Evolutionary conservation across 2,888 invertebrate genomes (phyloP), one percentile per base, ranked within the genome.

Genomic region (Proisotoma minuta): DNA sequence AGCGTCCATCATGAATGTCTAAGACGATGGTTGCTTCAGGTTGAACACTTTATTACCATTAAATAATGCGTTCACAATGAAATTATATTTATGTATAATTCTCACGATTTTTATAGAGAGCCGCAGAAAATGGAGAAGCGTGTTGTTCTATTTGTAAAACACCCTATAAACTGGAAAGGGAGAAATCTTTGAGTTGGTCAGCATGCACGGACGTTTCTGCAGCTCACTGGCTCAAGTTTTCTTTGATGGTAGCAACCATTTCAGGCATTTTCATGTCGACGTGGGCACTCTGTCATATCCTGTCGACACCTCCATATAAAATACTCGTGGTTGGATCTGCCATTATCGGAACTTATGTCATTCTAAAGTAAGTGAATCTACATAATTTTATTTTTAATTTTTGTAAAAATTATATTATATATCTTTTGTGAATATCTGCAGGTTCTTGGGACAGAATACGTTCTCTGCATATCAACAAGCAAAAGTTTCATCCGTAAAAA

Each of bases 1-100:
- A 88, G 87, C 28, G 93, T 93, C 54, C 92, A 94, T 79, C 91
- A 94, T 77, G 90, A 93, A 77, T 93, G 94, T 77, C 82, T 94
- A 59, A 83, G 90, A 65, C 84, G 89, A 66, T 93, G 93, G 93
- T 84, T 94, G 1, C 87, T 92, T 58, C 92, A 93, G 83, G 91
- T 88, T 75, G 68, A 70, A 77, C 34, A 15, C 34, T 15, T 34
- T 34, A 34, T 8, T n/a, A n/a, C n/a, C n/a, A n/a, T n/a, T n/a
- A n/a, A n/a, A n/a, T n/a, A n/a, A n/a, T n/a, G n/a, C n/a, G n/a
- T n/a, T n/a, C n/a, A n/a, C n/a, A n/a, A n/a, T n/a, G n/a, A n/a
- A n/a, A n/a, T n/a, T n/a, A n/a, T 15, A 34, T 34, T 34, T 15
- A 15, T 15, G 10, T 34, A 50, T 10, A 50, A 23, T 24, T 26